These are phyloP conservation scores for Musca vetustissima DNA, from an alignment of 1,140 invertebrate species.

Conservation along the genomic window DNA sequence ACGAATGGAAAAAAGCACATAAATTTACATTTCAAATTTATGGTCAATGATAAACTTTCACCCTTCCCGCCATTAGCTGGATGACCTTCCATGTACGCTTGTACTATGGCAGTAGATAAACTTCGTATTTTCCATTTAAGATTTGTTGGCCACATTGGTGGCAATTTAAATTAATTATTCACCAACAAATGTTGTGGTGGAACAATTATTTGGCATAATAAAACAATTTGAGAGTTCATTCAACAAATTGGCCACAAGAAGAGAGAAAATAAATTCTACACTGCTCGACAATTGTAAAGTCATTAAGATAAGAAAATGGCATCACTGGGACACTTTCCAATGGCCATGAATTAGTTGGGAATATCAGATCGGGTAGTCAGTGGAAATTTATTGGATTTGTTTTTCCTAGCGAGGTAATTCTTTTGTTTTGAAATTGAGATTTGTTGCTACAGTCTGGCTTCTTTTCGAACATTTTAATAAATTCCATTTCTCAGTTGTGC, in stretches of 20 bases:
- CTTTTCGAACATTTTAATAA: slow-evolving; percentile 5
- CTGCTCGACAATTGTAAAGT: background rate
- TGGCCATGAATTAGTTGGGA: too few relatives aligned
- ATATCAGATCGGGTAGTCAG: too few relatives aligned
- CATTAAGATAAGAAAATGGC: slow-evolving; percentile 15
- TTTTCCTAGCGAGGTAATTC: background rate
- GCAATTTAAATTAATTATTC: slow-evolving; percentile 20
- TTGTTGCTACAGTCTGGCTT: background rate
- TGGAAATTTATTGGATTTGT: too few relatives aligned
- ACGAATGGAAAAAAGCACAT: slow-evolving; percentile 2
- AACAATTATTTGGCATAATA: slow-evolving; percentile 24
- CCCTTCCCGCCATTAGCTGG: background rate
- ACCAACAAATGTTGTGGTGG: background rate
- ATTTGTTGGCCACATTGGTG: too few relatives aligned
- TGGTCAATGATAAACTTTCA: background rate
- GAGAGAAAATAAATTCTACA: background rate
- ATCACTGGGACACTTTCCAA: too few relatives aligned
- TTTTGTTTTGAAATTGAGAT: background rate
- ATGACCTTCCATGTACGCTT: too few relatives aligned
- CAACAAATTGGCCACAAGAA: slow-evolving; percentile 10
- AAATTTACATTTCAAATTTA: slow-evolving; percentile 19
- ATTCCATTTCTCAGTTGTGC: background rate
- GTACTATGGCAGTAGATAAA: too few relatives aligned
- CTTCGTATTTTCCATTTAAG: too few relatives aligned
- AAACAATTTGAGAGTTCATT: slow-evolving; percentile 3